These are phyloP conservation scores for Listrodromus nycthemerus DNA, from an alignment of 2,888 invertebrate species.

Conservation along the genomic window DNA sequence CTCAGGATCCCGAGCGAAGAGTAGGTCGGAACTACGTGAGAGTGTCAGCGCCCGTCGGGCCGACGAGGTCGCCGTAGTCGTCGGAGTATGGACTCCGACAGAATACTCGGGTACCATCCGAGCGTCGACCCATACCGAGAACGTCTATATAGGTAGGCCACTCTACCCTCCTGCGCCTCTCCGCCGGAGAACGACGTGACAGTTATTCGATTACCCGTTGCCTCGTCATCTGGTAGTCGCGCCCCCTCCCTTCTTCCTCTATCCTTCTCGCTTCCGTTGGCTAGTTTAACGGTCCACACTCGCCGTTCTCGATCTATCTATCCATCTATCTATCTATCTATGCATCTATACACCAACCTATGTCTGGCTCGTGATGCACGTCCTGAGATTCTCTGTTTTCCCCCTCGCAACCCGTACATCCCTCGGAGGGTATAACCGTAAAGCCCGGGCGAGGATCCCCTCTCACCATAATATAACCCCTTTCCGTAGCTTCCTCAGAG, in stretches of 20 bases:
- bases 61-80: slow-evolving; percentile 45
- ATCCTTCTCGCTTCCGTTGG: not conserved
- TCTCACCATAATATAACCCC: slow-evolving; percentile 35
- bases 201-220: slow-evolving; percentile 75
- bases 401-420: slow-evolving; percentile 7
- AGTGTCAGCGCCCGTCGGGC: slow-evolving; percentile 43
- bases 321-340: not conserved
- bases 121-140: slow-evolving; percentile 51
- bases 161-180: slow-evolving; percentile 6
- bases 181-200: slow-evolving; percentile 65
- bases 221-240: slow-evolving; percentile 73
- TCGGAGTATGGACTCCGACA: slow-evolving; percentile 52
- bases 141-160: slow-evolving; percentile 32
- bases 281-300: slow-evolving; percentile 13
- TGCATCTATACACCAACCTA: not conserved
- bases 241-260: slow-evolving; percentile 60
- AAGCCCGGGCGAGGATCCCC: not conserved
- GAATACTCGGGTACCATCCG: slow-evolving; percentile 33
- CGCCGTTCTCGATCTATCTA: not conserved
- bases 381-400: slow-evolving; percentile 41
- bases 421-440: not conserved
- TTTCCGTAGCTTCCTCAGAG: not conserved
- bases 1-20: slow-evolving; percentile 42
- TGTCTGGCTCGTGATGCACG: slow-evolving; percentile 22
- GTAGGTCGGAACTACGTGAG: slow-evolving; percentile 52